Conservation (phyloP, 1,140 invertebrate species). For the Mya arenaria region DNA sequence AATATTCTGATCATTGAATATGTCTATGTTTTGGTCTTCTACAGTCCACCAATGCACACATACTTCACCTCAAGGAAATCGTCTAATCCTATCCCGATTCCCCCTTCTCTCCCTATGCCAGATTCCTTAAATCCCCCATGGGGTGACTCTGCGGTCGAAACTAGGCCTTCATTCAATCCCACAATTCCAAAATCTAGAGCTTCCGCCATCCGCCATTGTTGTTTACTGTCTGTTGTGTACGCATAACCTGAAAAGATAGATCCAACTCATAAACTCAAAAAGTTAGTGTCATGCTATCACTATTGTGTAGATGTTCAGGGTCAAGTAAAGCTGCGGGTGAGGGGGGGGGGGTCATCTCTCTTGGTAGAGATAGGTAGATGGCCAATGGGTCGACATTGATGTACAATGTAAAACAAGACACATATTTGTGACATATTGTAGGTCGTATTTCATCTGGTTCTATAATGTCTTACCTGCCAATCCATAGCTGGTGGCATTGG, state of each 20-base stretch:
- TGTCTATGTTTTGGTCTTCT: too few relatives aligned
- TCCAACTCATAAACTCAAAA: too few relatives aligned
- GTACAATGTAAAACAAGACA: too few relatives aligned
- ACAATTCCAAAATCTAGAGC: background rate
- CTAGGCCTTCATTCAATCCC: background rate
- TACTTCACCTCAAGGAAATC: background rate
- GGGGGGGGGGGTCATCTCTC: too few relatives aligned
- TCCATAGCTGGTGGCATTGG: background rate
- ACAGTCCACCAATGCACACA: background rate
- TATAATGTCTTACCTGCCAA: background rate
- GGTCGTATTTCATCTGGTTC: too few relatives aligned
- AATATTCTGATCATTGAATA: too few relatives aligned
- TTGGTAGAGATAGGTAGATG: too few relatives aligned
- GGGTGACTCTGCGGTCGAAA: background rate
- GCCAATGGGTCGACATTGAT: too few relatives aligned
- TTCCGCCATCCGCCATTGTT: background rate
- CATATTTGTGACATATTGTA: too few relatives aligned
- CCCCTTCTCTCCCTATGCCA: background rate
- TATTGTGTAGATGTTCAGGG: too few relatives aligned
- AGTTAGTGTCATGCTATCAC: too few relatives aligned
- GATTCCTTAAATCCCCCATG: background rate
- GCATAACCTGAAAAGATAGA: background rate
- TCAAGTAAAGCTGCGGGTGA: too few relatives aligned
- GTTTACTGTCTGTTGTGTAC: background rate
- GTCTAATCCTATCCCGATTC: background rate